Conservation (phyloP, 2,113 vertebrate species). For the Apeltes quadracus region DNA sequence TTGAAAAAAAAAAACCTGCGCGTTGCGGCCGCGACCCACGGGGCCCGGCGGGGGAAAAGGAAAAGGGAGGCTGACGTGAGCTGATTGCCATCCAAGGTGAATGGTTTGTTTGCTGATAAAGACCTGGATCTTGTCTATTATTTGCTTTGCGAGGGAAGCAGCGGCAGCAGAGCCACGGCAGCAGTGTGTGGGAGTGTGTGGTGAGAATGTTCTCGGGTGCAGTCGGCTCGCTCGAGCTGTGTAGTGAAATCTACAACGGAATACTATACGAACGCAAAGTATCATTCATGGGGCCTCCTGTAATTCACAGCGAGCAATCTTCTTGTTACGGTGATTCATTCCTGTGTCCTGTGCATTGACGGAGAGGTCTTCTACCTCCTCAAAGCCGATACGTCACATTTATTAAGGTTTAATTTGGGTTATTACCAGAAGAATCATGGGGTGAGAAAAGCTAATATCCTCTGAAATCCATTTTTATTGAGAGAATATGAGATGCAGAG, state of each 20-base stretch:
- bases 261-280: slow-evolving; percentile 16
- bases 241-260: slow-evolving; percentile 29
- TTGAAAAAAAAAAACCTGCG: slow-evolving; percentile 19
- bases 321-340: neutral
- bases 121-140: slow-evolving; percentile 36
- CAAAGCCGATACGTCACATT: slow-evolving; percentile 33
- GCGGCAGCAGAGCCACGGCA: slow-evolving; percentile 35
- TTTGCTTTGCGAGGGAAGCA: slow-evolving; percentile 25
- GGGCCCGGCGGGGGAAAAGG: neutral
- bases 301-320: neutral
- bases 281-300: slow-evolving; percentile 9
- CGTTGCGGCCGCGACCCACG: slow-evolving; percentile 5
- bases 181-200: slow-evolving; percentile 58
- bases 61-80: slow-evolving; percentile 43
- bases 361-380: neutral
- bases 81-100: slow-evolving; percentile 45
- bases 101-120: slow-evolving; percentile 33
- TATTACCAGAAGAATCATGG: slow-evolving; percentile 33
- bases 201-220: slow-evolving; percentile 52
- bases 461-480: slow-evolving; percentile 65
- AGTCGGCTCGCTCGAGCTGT: slow-evolving; percentile 36
- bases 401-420: slow-evolving; percentile 44
- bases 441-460: slow-evolving; percentile 60
- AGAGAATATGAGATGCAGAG: slow-evolving; percentile 61
- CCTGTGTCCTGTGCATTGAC: slow-evolving; percentile 1